A percentile compares a stretch with the other conserved stretches of the same genome.
phyloP scores from a whole-genome alignment of 1,140 invertebrate species.

The Stratiolaelaps scimitus region DNA sequence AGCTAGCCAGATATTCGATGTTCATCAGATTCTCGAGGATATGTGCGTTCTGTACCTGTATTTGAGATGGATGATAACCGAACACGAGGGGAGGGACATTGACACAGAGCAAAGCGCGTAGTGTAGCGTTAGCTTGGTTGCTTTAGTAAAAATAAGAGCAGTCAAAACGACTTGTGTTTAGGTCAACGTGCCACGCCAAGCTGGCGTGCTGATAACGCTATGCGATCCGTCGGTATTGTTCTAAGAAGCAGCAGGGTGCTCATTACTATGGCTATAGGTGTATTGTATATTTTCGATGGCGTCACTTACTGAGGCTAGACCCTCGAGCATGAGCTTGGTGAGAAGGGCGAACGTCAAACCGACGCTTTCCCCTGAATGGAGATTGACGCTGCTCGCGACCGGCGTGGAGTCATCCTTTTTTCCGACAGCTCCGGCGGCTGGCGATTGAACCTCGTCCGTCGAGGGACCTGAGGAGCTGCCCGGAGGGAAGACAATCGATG shows the following conservation, averaged over 20 bases:
- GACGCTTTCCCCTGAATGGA: conserved; percentile 25
- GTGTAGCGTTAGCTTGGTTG: too few relatives aligned
- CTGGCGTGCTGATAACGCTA: too few relatives aligned
- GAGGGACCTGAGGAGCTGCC: background rate
- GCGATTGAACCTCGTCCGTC: background rate
- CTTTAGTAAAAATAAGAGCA: too few relatives aligned
- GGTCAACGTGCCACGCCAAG: too few relatives aligned
- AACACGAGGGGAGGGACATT: too few relatives aligned
- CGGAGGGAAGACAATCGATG: conserved; percentile 17
- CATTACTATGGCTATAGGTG: too few relatives aligned
- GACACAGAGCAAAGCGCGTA: too few relatives aligned
- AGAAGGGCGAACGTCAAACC: conserved; percentile 24
- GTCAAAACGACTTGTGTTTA: too few relatives aligned
- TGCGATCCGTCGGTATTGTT: too few relatives aligned
- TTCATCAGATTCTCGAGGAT: conserved; percentile 24
- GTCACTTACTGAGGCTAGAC: conserved; percentile 17
- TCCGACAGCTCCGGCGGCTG: background rate
- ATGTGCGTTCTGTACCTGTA: conserved; percentile 24
- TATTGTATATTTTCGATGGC: too few relatives aligned
- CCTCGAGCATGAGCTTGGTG: conserved; percentile 28
- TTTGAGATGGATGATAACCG: too few relatives aligned
- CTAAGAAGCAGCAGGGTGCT: too few relatives aligned
- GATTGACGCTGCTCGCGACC: background rate
- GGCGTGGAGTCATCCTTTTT: background rate
- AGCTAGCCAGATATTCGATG: conserved; percentile 25